Conservation (phyloP, 2,797 vertebrate species). For the Naso thynnoides region DNA sequence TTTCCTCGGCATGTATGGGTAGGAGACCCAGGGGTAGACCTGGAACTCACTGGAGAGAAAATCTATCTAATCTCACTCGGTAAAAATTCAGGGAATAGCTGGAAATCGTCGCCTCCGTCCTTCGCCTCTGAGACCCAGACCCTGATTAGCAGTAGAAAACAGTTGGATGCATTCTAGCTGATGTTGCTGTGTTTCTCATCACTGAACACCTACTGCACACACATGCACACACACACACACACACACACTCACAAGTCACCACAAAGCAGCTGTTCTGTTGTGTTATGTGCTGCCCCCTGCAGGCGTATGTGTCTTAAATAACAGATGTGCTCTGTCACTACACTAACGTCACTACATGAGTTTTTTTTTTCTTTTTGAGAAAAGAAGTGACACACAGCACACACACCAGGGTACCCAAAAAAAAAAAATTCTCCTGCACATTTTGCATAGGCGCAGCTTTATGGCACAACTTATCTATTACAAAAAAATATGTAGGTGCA, state of each 20-base stretch:
- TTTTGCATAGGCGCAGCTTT: not conserved
- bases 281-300: constrained; percentile 45
- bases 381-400: constrained; percentile 13
- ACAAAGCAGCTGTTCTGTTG: constrained; percentile 33
- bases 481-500: constrained; percentile 12
- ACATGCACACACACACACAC: constrained; percentile 13
- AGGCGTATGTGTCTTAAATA: constrained; percentile 20
- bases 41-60: too few species aligned
- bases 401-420: constrained; percentile 7
- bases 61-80: not conserved
- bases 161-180: constrained; percentile 6
- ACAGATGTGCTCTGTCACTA: not conserved
- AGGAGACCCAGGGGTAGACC: too few species aligned
- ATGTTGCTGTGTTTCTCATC: constrained; percentile 28
- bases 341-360: not conserved
- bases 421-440: constrained; percentile 34
- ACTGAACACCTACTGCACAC: constrained; percentile 35
- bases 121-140: not conserved
- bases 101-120: not conserved
- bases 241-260: not conserved
- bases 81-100: not conserved
- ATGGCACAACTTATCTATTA: not conserved
- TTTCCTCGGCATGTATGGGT: too few species aligned
- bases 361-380: not conserved
- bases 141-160: not conserved